Evolutionary conservation across 2,113 vertebrate genomes (phyloP), one percentile per base, ranked within the genome.

Genomic region (Pelvicachromis taeniatus): DNA sequence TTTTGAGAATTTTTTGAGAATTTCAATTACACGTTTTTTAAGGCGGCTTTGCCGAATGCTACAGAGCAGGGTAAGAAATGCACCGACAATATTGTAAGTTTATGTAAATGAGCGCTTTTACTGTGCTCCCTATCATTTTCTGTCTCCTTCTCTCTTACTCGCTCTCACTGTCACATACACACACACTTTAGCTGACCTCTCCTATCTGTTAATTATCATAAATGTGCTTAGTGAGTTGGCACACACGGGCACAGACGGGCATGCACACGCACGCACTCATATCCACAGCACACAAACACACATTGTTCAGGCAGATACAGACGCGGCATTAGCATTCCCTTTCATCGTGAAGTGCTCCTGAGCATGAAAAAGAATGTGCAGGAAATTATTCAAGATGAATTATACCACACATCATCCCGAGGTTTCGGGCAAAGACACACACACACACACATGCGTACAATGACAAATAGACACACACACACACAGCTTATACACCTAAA

Each of bases 121-220:
- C 59, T 82, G 50, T 84, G 54, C 23, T 52, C 33, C 16, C 48
- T 42, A 68, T 92, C 86, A 61, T 79, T 84, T 80, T 77, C 75
- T 53, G 21, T 84, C 75, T 84, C 63, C 33, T 59, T 85, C 78
- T 75, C 35, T 80, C 40, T 77, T 53, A 40, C 77, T 58, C 45
- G 53, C 42, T 63, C 70, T 42, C 48, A 35, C 48, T 50, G 35
- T 52, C 77, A 81, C 81, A 83, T 12, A 77, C 80, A 87, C 86
- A 87, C 86, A 85, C 63, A 80, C 77, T 73, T 77, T 59, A 68
- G 65, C 78, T 91, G 85, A 87, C 81, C 85, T 93, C 87, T 81
- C 14, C 85, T 90, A 77, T 89, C 81, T 84, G 85, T 94, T 95
- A 95, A 96, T 95, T 95, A 94, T 92, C 93, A 94, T 92, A 90